phyloP scores from a whole-genome alignment of 2,797 vertebrate species.

The Hyperoplus immaculatus region DNA sequence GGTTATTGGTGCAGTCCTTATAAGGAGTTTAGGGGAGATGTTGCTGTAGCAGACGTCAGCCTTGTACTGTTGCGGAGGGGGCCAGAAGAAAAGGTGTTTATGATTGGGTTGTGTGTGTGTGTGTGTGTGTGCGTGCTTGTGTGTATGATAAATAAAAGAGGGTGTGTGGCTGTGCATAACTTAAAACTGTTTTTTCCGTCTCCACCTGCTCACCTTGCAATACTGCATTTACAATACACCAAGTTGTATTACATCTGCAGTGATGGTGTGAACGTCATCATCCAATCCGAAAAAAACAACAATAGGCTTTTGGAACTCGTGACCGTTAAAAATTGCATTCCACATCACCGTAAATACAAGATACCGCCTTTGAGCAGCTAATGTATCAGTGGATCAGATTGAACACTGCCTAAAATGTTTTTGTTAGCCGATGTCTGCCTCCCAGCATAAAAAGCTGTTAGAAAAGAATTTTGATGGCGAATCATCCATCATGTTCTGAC shows the following conservation, averaged over 20 bases:
- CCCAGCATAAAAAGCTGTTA: constrained; percentile 42
- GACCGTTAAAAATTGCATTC: constrained; percentile 41
- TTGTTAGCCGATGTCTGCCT: constrained; percentile 5
- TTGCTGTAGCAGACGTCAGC: too few species aligned
- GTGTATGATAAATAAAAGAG: constrained; percentile 1
- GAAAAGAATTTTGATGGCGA: constrained; percentile 32
- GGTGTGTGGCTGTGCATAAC: constrained; percentile 12
- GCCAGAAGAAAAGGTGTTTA: too few species aligned
- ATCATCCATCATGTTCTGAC: constrained; percentile 48
- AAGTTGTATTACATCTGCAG: constrained; percentile 34
- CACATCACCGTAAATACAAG: constrained; percentile 1
- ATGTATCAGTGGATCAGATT: constrained; percentile 7
- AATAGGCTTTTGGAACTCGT: constrained; percentile 23
- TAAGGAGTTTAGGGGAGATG: too few species aligned
- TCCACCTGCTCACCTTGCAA: constrained; percentile 28
- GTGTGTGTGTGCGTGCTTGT: not conserved
- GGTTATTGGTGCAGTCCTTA: too few species aligned
- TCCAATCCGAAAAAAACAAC: constrained; percentile 49
- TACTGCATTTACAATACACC: constrained; percentile 17
- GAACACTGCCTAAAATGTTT: constrained; percentile 15
- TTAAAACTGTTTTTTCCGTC: constrained; percentile 27
- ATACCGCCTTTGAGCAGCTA: not conserved
- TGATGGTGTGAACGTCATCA: constrained; percentile 30
- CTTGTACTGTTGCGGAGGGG: too few species aligned
- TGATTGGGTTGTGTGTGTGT: too few species aligned